Evolutionary conservation across 1,140 invertebrate species (phyloP).

Genomic region (Frieseomelitta varia): DNA sequence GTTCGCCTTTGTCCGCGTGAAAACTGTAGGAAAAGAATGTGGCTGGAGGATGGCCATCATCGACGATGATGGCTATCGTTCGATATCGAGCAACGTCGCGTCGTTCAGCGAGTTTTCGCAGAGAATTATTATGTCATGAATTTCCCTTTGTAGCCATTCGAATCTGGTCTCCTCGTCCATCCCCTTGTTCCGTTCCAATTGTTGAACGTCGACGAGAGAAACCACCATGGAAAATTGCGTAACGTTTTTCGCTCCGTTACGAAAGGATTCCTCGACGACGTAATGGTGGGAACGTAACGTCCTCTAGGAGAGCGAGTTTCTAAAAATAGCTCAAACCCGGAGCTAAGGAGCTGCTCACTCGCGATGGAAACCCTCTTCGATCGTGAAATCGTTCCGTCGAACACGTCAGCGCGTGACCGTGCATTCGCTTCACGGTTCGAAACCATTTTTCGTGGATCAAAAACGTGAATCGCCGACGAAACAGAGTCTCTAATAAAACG

Average conservation of each 20-base stretch:
- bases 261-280: background rate
- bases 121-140: conserved; percentile 6
- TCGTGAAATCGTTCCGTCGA: background rate
- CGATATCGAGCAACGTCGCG: background rate
- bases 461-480: background rate
- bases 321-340: conserved; percentile 38
- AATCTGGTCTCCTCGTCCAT: background rate
- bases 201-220: too few species aligned
- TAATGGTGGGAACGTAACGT: background rate
- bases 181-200: background rate
- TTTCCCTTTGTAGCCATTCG: background rate
- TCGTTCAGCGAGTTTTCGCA: background rate
- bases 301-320: conserved; percentile 3
- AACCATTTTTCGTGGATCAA: background rate
- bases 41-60: too few species aligned
- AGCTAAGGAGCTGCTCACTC: background rate
- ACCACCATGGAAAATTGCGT: background rate
- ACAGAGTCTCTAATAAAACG: background rate
- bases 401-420: background rate
- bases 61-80: conserved; percentile 21
- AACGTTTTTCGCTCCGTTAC: background rate
- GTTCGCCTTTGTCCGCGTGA: conserved; percentile 14
- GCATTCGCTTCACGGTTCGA: too few species aligned
- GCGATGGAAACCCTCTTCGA: background rate
- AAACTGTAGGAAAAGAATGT: too few species aligned